Percentiles rank a stretch among this genome's conserved stretches.
These are phyloP conservation scores for Gadopsis bispinosus DNA, from an alignment of 2,797 vertebrate genomes.

Conservation along the genomic window DNA sequence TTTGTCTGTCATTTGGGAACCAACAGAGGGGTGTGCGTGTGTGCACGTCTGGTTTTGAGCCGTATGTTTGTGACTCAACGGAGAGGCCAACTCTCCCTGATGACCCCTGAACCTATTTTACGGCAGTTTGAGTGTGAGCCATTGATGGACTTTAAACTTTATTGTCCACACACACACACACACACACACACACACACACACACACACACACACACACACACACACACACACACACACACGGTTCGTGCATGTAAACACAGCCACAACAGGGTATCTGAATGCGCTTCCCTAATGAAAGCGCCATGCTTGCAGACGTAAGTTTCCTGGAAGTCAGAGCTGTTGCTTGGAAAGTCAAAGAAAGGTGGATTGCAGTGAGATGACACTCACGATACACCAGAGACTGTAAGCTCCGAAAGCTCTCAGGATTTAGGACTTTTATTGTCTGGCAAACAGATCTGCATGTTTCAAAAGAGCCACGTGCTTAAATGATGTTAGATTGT, in stretches of 20 bases:
- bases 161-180: neutral
- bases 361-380: conserved; percentile 14
- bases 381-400: conserved; percentile 26
- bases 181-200: too few species aligned
- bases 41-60: conserved; percentile 21
- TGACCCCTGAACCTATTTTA: conserved; percentile 43
- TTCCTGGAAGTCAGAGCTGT: conserved; percentile 42
- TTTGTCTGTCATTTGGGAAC: conserved; percentile 13
- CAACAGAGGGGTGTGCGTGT: conserved; percentile 22
- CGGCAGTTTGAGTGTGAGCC: neutral
- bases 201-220: neutral
- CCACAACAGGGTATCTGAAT: conserved; percentile 1
- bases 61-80: neutral
- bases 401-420: conserved; percentile 16
- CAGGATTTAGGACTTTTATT: conserved; percentile 18
- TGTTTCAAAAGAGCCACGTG: conserved; percentile 13
- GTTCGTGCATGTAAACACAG: conserved; percentile 1
- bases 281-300: conserved; percentile 4
- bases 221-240: neutral
- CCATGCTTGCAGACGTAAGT: conserved; percentile 1
- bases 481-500: neutral
- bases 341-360: conserved; percentile 28
- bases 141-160: conserved; percentile 63
- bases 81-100: neutral
- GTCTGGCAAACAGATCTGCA: conserved; percentile 4